Percentiles rank a stretch among this genome's conserved stretches.
Evolutionary conservation across 2,888 invertebrate species (phyloP).

Genomic region (Ecliptopera silaceata): DNA sequence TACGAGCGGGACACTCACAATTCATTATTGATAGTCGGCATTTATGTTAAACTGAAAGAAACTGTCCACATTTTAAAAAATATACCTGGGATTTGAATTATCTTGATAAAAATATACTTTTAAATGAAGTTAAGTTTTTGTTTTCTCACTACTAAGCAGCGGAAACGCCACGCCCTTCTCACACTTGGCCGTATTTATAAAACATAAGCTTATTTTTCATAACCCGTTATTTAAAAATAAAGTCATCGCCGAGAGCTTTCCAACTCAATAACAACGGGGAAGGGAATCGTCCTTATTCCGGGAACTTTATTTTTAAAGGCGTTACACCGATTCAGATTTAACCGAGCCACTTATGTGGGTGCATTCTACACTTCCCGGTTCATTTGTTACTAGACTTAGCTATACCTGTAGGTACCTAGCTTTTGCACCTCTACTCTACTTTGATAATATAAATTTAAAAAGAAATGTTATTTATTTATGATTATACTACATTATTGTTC

Average conservation of each 20-base stretch:
- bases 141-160: too few relatives aligned
- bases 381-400: slow-evolving; percentile 48
- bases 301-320: slow-evolving; percentile 50
- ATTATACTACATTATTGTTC: too few relatives aligned
- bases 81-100: too few relatives aligned
- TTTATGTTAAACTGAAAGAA: too few relatives aligned
- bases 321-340: slow-evolving; percentile 56
- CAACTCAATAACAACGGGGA: slow-evolving; percentile 17
- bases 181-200: not conserved
- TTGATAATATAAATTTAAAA: too few relatives aligned
- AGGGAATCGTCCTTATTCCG: slow-evolving; percentile 14
- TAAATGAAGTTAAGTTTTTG: too few relatives aligned
- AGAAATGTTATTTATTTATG: too few relatives aligned
- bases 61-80: too few relatives aligned
- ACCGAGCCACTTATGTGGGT: slow-evolving; percentile 20
- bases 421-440: too few relatives aligned
- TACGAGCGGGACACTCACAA: slow-evolving; percentile 24
- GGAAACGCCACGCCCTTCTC: not conserved
- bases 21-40: not conserved
- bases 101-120: too few relatives aligned
- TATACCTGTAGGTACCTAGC: too few relatives aligned
- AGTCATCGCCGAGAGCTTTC: slow-evolving; percentile 2
- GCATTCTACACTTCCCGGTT: slow-evolving; percentile 49
- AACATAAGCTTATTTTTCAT: not conserved
- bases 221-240: not conserved